These are phyloP conservation scores for Helleia helle DNA, from an alignment of 2,888 invertebrate species.

Conservation along the genomic window DNA sequence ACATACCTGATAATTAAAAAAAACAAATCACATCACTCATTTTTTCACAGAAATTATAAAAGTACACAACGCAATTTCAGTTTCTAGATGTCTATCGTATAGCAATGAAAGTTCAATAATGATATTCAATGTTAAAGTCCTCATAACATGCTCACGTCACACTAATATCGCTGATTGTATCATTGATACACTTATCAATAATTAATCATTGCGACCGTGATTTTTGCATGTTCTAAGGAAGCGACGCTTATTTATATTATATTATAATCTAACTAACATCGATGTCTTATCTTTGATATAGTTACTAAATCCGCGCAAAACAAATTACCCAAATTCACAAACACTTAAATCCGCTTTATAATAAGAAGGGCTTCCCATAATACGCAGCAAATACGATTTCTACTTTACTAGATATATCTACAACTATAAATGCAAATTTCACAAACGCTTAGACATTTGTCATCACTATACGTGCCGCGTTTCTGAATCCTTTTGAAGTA, in stretches of 20 bases:
- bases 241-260: slow-evolving; percentile 19
- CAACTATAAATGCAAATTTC: no score
- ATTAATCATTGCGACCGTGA: slow-evolving; percentile 27
- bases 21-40: slow-evolving; percentile 5
- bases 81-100: slow-evolving; percentile 15
- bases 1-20: slow-evolving; percentile 10
- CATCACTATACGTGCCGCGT: no score
- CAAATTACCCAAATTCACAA: not conserved
- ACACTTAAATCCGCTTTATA: not conserved
- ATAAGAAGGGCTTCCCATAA: not conserved
- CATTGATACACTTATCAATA: slow-evolving; percentile 21
- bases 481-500: no score
- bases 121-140: slow-evolving; percentile 19
- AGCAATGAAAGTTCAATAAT: slow-evolving; percentile 17
- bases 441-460: no score
- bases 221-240: slow-evolving; percentile 26
- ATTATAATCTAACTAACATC: slow-evolving; percentile 19
- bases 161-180: slow-evolving; percentile 24
- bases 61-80: slow-evolving; percentile 14
- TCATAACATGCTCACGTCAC: slow-evolving; percentile 25
- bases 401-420: no score
- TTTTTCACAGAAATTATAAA: slow-evolving; percentile 5
- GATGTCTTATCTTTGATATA: slow-evolving; percentile 1
- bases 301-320: not conserved
- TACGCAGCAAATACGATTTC: no score